Evolutionary conservation across 1,140 invertebrate species (phyloP), one percentile per base, ranked within the genome.

Genomic region (Brachionus koreanus): DNA sequence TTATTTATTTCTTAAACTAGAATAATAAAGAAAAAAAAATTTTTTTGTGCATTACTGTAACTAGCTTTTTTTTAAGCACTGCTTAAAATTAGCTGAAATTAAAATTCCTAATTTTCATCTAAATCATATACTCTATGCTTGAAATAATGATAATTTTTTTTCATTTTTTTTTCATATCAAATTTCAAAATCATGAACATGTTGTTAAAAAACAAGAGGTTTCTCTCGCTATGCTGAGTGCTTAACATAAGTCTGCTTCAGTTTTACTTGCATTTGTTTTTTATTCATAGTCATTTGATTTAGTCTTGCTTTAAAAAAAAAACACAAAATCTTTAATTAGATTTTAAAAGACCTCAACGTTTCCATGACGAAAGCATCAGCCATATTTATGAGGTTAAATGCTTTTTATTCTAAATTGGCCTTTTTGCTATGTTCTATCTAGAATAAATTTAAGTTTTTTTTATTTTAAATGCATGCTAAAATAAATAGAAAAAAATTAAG

Each of bases 41-140:
- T 29, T 57, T 5, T 5, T 57, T 57, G 49, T 57, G 49, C 49
- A 52, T n/a, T 5, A 6, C 13, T 52, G 49, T 52, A 52, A 52
- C 19, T 57, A 57, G 49, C 49, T 29, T 29, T 57, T 29, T 57
- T 9, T 9, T 19, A 25, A 23, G 16, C 49, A 19, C 49, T 57
- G 9, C 49, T 57, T 7, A 57, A 57, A 23, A 57, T 57, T 57
- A 57, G 49, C 49, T 57, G 9, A 19, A 57, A 57, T 57, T 57
- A 57, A 57, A 57, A 57, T 57, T 57, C 49, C 19, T 19, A 57
- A 9, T 19, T 57, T 57, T 25, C 49, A 19, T 23, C 49, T 57
- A 57, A 57, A 57, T 57, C 49, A 57, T 57, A 57, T 57, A 57
- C 49, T 57, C 49, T 57, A 57, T 57, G 49, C 19, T 57, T 57